phyloP scores from a whole-genome alignment of 2,888 invertebrate species.

The Nephrotoma flavescens region DNA sequence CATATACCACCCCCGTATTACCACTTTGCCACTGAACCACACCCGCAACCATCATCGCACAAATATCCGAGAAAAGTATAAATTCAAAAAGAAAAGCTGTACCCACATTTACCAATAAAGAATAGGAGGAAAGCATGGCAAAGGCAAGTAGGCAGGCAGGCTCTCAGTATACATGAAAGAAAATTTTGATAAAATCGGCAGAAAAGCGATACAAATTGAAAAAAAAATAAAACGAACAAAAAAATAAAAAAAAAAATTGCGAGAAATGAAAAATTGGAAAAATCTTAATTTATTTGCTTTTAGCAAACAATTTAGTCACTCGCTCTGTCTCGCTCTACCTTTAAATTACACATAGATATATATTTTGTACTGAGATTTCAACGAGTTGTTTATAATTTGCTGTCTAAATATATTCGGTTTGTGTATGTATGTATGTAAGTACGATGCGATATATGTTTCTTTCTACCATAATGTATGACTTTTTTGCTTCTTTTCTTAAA shows the following conservation, averaged over 20 bases:
- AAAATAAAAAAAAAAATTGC: background rate
- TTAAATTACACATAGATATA: background rate
- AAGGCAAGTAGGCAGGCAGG: background rate
- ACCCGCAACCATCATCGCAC: background rate
- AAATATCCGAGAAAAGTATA: background rate
- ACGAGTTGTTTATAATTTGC: background rate
- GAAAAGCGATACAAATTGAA: background rate
- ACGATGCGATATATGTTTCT: background rate
- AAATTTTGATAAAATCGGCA: background rate
- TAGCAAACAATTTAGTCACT: background rate
- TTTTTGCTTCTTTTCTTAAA: background rate
- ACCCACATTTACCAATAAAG: background rate
- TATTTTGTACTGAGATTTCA: background rate
- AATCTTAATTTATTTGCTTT: background rate
- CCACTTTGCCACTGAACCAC: background rate
- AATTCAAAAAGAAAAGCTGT: background rate
- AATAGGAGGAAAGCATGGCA: background rate
- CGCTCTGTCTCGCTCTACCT: background rate
- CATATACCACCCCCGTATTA: background rate
- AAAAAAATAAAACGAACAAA: background rate
- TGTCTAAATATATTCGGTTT: background rate
- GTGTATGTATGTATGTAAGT: background rate
- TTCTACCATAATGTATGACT: background rate
- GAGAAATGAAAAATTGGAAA: background rate
- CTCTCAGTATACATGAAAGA: background rate